Base-by-base conservation (phyloP, 2,888 invertebrate genomes). In the Nemotelus pantherinus region DNA sequence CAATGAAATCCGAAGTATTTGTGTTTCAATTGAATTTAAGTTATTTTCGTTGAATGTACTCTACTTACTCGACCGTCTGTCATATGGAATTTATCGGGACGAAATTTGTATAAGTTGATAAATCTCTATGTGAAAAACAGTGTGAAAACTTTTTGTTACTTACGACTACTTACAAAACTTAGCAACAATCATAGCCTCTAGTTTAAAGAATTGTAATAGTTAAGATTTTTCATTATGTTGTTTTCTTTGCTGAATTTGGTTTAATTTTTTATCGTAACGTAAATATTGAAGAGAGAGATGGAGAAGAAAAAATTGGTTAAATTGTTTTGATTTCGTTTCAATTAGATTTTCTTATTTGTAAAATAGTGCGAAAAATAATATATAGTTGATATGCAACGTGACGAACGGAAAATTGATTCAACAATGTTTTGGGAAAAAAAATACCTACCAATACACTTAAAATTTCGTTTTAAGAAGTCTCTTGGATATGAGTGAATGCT, bases 11-110 rank as follows among this genome's bases (percentile, higher is more conserved):
- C 70, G n/a, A 70, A 70, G 44, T 64, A 65, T 70, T 78, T 68
- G 78, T 80, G 78, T 80, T 80, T 80, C 76, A 78, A 78, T 80
- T 80, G 77, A 78, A 79, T 77, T 78, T 79, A 75, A 78, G 68
- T 78, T 79, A 79, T 79, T 77, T 77, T 53, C 71, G 44, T 75
- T 75, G n/a, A 39, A 50, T 76, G 44, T 50, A 47, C 10, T 76
- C 44, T 50, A 44, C 47, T 10, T 45, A 63, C 39, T 75, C 48
- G 63, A 50, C 3, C 6, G 50, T 3, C 4, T 7, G 25, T 25
- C 10, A 57, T 57, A 57, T 50, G 9, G 65, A 45, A 65, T 65
- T 65, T 65, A 65, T 65, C 47, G 65, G 47, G 47, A 25, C 25
- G 25, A 10, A 65, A 65, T 47, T 47, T 65, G 65, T 65, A 25